phyloP scores from a whole-genome alignment of 2,888 invertebrate species.

The Drosophila stalkeri region DNA sequence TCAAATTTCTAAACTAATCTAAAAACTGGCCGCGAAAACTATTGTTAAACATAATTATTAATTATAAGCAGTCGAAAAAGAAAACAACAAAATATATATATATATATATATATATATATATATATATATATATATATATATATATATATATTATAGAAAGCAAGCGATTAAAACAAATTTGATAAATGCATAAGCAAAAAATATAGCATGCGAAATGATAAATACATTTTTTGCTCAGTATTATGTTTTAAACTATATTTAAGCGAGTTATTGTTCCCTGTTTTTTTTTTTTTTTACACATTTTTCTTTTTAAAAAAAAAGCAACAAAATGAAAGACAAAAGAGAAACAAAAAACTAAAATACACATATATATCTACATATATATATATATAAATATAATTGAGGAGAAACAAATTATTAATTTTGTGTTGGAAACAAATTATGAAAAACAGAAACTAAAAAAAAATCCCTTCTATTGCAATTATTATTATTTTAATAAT shows the following conservation, averaged over 20 bases:
- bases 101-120: constrained; percentile 1
- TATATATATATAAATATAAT: constrained; percentile 2
- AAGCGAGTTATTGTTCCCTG: constrained; percentile 81
- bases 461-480: constrained; percentile 49
- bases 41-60: constrained; percentile 37
- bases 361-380: background rate
- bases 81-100: constrained; percentile 19
- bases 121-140: background rate
- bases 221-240: constrained; percentile 84
- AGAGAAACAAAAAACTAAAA: constrained; percentile 6
- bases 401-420: constrained; percentile 6
- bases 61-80: constrained; percentile 45
- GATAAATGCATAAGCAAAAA: constrained; percentile 57
- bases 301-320: constrained; percentile 29
- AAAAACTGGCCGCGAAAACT: constrained; percentile 55
- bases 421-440: constrained; percentile 42
- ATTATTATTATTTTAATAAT: constrained; percentile 46
- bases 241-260: constrained; percentile 84
- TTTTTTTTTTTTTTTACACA: constrained; percentile 42
- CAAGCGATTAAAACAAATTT: constrained; percentile 52
- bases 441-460: background rate
- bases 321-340: constrained; percentile 15
- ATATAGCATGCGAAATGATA: constrained; percentile 66
- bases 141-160: constrained; percentile 13
- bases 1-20: constrained; percentile 62